Conservation (phyloP, 2,797 vertebrate species). For the Eulemur rubriventer region DNA sequence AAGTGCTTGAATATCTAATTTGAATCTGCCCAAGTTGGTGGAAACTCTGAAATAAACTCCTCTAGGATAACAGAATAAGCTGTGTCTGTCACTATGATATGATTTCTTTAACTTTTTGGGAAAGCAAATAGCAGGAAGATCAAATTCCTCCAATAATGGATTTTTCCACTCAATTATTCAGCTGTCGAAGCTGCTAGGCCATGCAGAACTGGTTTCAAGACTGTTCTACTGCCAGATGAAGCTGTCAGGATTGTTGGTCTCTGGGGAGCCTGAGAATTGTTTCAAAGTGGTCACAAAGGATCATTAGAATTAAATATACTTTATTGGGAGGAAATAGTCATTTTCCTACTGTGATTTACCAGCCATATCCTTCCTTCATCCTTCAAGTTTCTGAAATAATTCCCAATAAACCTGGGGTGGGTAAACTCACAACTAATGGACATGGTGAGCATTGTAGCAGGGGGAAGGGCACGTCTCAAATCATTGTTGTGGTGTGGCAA, state of each 20-base stretch:
- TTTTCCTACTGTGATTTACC: slow-evolving; percentile 36
- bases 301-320: slow-evolving; percentile 58
- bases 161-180: slow-evolving; percentile 76
- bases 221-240: slow-evolving; percentile 30
- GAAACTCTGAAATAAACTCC: slow-evolving; percentile 42
- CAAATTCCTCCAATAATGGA: slow-evolving; percentile 74
- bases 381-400: not conserved
- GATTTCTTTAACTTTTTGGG: slow-evolving; percentile 30
- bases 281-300: slow-evolving; percentile 60
- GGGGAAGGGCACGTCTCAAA: too few species aligned
- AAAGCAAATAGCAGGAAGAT: slow-evolving; percentile 58
- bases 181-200: slow-evolving; percentile 2
- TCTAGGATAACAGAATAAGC: slow-evolving; percentile 38
- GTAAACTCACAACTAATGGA: too few species aligned
- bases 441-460: too few species aligned
- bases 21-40: not conserved
- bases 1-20: slow-evolving; percentile 23
- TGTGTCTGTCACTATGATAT: not conserved
- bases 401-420: not conserved
- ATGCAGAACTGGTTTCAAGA: slow-evolving; percentile 47
- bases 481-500: too few species aligned
- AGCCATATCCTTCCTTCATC: not conserved
- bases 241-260: slow-evolving; percentile 51
- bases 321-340: not conserved
- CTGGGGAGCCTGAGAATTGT: slow-evolving; percentile 33